Conservation (phyloP, 2,113 vertebrate genomes). For the Trematocara stigmaticum region DNA sequence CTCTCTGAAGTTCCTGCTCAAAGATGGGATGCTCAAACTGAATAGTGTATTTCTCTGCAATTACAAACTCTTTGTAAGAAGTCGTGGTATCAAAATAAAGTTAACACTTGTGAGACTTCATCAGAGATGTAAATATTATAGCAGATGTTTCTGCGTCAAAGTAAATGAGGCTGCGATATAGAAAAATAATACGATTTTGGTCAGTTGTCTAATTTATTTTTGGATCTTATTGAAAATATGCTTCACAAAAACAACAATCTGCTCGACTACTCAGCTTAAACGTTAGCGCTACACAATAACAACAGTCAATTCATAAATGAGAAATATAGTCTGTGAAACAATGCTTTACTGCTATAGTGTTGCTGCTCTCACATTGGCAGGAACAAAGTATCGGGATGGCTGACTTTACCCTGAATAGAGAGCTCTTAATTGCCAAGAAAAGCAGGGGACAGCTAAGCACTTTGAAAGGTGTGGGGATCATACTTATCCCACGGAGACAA, state of each 20-base stretch:
- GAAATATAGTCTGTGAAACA: not conserved
- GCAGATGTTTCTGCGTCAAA: not conserved
- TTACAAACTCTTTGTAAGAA: not conserved
- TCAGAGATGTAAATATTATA: not conserved
- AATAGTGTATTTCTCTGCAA: not conserved
- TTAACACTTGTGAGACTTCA: not conserved
- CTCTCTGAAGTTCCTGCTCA: not conserved
- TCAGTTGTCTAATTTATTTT: accelerated
- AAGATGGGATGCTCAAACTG: not conserved
- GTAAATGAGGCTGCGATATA: not conserved
- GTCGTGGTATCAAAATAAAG: not conserved
- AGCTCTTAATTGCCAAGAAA: not conserved
- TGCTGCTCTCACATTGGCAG: not conserved
- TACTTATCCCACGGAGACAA: accelerated
- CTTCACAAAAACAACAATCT: not conserved
- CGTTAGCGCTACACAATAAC: not conserved
- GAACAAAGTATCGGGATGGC: accelerated
- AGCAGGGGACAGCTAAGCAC: accelerated
- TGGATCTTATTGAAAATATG: accelerated
- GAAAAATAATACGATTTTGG: accelerated
- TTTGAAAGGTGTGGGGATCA: not conserved
- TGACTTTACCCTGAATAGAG: not conserved
- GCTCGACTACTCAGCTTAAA: accelerated
- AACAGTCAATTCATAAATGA: not conserved
- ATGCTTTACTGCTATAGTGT: not conserved